Conservation (phyloP, 2,888 invertebrate genomes). For the Lasioglossum zephyrum region DNA sequence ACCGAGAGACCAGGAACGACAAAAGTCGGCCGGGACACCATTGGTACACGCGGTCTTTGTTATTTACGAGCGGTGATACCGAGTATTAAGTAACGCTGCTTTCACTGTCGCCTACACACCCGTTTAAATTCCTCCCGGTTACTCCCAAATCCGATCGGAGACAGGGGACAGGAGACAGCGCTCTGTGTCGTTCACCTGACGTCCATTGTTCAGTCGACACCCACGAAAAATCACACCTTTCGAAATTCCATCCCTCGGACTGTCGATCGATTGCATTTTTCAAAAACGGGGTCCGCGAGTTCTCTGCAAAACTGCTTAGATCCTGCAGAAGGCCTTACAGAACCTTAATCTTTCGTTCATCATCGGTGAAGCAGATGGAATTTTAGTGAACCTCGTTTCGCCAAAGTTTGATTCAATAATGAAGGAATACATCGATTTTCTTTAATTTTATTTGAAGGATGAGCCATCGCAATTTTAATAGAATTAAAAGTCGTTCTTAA, state of each 20-base stretch:
- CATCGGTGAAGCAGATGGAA: no score
- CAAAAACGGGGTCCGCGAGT: not conserved
- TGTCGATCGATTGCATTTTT: not conserved
- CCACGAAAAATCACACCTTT: slow-evolving; percentile 17
- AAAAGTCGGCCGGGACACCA: slow-evolving; percentile 67
- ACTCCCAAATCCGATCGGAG: slow-evolving; percentile 67
- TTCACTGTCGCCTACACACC: slow-evolving; percentile 81
- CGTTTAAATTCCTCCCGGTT: slow-evolving; percentile 74
- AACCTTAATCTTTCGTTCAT: no score
- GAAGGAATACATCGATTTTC: no score
- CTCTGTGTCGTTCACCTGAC: slow-evolving; percentile 56
- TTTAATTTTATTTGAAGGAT: no score
- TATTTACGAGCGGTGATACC: slow-evolving; percentile 73
- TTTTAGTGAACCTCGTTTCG: no score
- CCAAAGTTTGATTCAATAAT: no score
- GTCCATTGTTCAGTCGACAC: slow-evolving; percentile 44
- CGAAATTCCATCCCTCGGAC: not conserved
- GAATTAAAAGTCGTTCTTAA: no score
- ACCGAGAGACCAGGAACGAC: slow-evolving; percentile 36
- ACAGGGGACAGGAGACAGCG: slow-evolving; percentile 8
- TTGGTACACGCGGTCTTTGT: slow-evolving; percentile 73
- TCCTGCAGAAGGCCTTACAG: not conserved
- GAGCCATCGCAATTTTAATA: no score
- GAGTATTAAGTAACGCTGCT: slow-evolving; percentile 80
- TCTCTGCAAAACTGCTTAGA: not conserved